Evolutionary conservation across 2,113 vertebrate species (phyloP).

Genomic region (Alectura lathami): DNA sequence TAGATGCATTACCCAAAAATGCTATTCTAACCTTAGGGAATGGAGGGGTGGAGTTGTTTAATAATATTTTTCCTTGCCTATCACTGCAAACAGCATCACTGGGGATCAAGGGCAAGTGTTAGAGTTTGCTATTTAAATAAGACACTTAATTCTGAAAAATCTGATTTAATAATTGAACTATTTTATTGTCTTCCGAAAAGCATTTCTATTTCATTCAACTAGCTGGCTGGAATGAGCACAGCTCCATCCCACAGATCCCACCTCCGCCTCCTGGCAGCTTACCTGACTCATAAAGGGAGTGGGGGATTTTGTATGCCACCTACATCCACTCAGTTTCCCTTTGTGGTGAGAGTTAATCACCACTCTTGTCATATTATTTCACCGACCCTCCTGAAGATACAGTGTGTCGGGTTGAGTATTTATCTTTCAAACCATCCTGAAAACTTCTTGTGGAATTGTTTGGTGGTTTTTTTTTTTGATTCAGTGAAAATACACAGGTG

Average conservation of each 20-base stretch:
- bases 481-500: neutral
- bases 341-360: constrained; percentile 66
- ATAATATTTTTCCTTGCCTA: neutral
- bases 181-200: neutral
- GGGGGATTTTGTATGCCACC: constrained; percentile 46
- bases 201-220: too few relatives aligned
- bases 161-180: neutral
- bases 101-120: neutral
- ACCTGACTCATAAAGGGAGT: constrained; percentile 68
- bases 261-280: constrained; percentile 50
- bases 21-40: neutral
- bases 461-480: neutral
- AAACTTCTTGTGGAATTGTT: neutral
- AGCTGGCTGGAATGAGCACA: constrained; percentile 36
- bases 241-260: constrained; percentile 28
- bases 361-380: constrained; percentile 58
- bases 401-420: neutral
- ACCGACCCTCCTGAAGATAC: neutral
- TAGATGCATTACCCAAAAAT: neutral
- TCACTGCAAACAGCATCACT: neutral
- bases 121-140: constrained; percentile 10
- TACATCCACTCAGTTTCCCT: constrained; percentile 62
- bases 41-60: neutral
- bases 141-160: neutral
- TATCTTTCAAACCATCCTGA: neutral